Conservation (phyloP, 2,113 vertebrate species). For the Pluvialis apricaria region DNA sequence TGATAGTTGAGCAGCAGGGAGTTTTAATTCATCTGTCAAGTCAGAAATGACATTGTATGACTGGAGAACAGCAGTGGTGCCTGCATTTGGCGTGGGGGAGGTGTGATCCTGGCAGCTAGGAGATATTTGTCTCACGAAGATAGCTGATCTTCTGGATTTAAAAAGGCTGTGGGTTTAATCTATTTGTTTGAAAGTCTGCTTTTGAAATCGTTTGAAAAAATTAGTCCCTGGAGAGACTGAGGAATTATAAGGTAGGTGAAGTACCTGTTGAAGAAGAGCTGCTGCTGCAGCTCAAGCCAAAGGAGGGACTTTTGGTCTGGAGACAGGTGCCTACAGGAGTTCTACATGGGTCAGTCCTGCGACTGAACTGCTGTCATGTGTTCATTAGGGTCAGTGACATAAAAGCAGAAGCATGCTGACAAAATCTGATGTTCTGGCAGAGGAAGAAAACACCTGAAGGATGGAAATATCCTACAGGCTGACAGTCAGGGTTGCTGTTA, state of each 20-base stretch:
- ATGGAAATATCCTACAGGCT: background rate
- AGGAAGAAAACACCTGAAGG: background rate
- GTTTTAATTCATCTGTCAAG: background rate
- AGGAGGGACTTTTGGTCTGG: background rate
- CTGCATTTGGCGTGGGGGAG: background rate
- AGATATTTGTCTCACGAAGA: background rate
- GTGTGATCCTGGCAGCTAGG: background rate
- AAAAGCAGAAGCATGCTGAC: background rate
- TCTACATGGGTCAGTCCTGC: background rate
- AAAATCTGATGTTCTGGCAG: background rate
- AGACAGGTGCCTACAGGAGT: background rate
- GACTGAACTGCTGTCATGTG: background rate
- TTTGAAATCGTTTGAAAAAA: background rate
- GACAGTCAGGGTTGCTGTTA: background rate
- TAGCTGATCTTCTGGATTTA: background rate
- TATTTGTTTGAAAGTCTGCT: background rate
- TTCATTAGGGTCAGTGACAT: background rate
- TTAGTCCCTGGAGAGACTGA: background rate
- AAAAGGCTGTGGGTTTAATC: background rate
- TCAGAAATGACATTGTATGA: background rate
- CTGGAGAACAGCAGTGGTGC: background rate
- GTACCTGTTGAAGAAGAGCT: background rate
- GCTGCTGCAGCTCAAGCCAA: background rate
- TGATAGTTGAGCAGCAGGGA: background rate
- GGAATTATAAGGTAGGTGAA: background rate